Conservation (phyloP, 2,113 vertebrate genomes). For the Nannospalax galili region DNA sequence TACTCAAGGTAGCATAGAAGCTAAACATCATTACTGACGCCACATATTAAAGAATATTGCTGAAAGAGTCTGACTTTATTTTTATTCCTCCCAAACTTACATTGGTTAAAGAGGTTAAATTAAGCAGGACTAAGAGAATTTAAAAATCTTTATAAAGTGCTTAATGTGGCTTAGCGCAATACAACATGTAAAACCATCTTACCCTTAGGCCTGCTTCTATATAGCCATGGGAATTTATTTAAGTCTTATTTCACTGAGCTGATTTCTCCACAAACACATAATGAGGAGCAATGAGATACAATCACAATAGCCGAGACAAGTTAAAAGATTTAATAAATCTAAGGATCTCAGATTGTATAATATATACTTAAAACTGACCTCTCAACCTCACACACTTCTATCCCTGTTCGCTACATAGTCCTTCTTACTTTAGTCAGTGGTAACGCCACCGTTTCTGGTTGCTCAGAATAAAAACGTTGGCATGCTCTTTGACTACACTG, state of each 20-base stretch:
- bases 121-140: background rate
- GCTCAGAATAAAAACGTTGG: background rate
- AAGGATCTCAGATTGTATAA: background rate
- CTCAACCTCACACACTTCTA: background rate
- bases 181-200: background rate
- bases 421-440: background rate
- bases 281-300: background rate
- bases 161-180: background rate
- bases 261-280: background rate
- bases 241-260: background rate
- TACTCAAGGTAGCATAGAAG: background rate
- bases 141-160: conserved; percentile 19
- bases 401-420: background rate
- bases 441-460: background rate
- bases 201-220: background rate
- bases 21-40: background rate
- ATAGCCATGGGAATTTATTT: background rate
- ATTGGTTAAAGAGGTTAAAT: background rate
- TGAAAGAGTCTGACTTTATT: background rate
- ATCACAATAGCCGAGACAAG: background rate
- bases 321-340: background rate
- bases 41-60: background rate
- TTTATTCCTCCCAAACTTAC: background rate
- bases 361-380: background rate
- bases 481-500: background rate